These are phyloP conservation scores for Strix occidentalis DNA, from an alignment of 2,797 vertebrate genomes.

Conservation along the genomic window DNA sequence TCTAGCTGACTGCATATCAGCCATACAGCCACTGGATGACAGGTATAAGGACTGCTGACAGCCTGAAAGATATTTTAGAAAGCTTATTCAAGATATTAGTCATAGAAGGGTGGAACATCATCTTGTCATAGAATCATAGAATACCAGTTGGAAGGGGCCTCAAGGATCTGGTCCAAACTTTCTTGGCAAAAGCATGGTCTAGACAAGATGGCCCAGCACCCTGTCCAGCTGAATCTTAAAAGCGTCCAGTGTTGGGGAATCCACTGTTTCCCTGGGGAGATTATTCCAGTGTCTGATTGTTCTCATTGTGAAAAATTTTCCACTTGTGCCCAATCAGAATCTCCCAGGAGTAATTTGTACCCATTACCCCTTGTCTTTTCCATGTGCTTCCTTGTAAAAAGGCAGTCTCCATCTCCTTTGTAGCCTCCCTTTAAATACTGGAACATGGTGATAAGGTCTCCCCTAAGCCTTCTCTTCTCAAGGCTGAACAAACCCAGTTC, in stretches of 20 bases:
- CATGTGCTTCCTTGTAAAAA: background rate
- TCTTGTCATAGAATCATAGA: background rate
- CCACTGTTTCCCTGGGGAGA: background rate
- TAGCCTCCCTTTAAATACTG: background rate
- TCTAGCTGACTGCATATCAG: background rate
- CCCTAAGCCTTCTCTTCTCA: background rate
- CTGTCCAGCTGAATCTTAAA: background rate
- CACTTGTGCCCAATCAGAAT: background rate
- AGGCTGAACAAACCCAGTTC: background rate
- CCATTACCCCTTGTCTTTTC: background rate
- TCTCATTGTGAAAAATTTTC: background rate
- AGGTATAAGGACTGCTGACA: background rate
- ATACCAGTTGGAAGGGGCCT: background rate
- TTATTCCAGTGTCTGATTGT: background rate
- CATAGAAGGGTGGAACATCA: background rate
- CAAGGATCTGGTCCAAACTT: background rate
- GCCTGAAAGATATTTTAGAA: background rate
- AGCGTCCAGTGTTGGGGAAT: too few relatives aligned
- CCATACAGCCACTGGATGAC: background rate
- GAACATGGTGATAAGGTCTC: background rate
- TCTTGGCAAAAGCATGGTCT: background rate
- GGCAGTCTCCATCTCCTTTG: too few relatives aligned
- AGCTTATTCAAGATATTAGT: background rate
- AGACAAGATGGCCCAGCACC: background rate
- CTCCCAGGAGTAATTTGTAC: background rate